Evolutionary conservation across 2,113 vertebrate genomes (phyloP).

Genomic region (Paramisgurnus dabryanus): DNA sequence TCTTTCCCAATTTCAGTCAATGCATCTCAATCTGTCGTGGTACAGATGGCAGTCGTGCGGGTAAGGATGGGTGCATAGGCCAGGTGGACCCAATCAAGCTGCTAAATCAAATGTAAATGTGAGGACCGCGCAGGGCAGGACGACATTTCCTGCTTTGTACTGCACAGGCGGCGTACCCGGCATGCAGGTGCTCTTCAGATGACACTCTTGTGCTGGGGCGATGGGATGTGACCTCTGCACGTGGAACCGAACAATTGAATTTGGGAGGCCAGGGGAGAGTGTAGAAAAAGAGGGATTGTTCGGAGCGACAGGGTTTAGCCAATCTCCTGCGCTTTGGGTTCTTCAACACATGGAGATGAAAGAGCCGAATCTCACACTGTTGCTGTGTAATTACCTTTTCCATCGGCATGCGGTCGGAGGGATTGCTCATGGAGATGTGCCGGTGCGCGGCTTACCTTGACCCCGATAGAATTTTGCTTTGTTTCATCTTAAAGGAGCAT

Average conservation of each 20-base stretch:
- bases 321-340: slow-evolving; percentile 3
- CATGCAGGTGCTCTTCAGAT: slow-evolving; percentile 61
- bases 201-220: slow-evolving; percentile 47
- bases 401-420: slow-evolving; percentile 46
- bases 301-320: slow-evolving; percentile 13
- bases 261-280: slow-evolving; percentile 26
- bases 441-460: slow-evolving; percentile 24
- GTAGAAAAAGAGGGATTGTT: slow-evolving; percentile 25
- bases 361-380: slow-evolving; percentile 49
- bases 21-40: slow-evolving; percentile 54
- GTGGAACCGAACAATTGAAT: slow-evolving; percentile 57
- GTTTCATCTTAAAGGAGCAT: slow-evolving; percentile 21
- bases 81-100: slow-evolving; percentile 69
- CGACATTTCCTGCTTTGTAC: slow-evolving; percentile 55
- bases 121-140: slow-evolving; percentile 45
- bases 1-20: slow-evolving; percentile 56
- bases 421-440: slow-evolving; percentile 60
- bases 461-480: slow-evolving; percentile 7
- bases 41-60: slow-evolving; percentile 60
- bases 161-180: slow-evolving; percentile 45
- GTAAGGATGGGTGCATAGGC: slow-evolving; percentile 50
- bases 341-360: slow-evolving; percentile 43
- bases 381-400: slow-evolving; percentile 61
- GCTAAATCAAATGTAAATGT: slow-evolving; percentile 69
- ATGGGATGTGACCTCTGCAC: slow-evolving; percentile 53